These are phyloP conservation scores for Octodon degus DNA, from an alignment of 2,113 vertebrate species.

Conservation along the genomic window DNA sequence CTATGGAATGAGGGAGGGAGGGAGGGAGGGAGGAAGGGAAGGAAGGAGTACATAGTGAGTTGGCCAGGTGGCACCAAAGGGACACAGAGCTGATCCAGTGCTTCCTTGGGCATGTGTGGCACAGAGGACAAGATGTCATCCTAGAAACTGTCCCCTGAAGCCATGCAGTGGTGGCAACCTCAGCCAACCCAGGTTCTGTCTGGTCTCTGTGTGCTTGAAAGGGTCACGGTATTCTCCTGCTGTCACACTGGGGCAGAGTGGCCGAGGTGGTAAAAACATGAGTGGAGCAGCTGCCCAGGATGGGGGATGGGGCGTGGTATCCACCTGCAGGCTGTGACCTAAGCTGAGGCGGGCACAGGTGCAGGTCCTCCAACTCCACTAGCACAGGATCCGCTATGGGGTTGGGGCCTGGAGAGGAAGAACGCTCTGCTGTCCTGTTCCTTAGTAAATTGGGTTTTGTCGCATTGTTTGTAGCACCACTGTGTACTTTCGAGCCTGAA, in stretches of 20 bases:
- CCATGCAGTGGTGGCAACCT: neutral
- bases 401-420: neutral
- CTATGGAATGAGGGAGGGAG: neutral
- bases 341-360: neutral
- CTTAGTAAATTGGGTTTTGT: neutral
- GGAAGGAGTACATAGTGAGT: neutral
- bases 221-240: neutral
- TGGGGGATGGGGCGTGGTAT: rapidly evolving
- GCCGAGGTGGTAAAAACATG: neutral
- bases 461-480: neutral
- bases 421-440: neutral
- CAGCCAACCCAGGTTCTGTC: neutral
- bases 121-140: neutral
- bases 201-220: neutral
- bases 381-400: neutral
- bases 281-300: neutral
- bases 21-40: too few relatives aligned
- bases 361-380: neutral
- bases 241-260: neutral
- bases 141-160: neutral
- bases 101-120: neutral
- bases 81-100: neutral
- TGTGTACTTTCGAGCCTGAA: neutral
- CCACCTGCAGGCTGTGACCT: neutral
- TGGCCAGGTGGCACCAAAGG: neutral